Conservation (phyloP, 2,797 vertebrate genomes). For the Lepus oiostolus region DNA sequence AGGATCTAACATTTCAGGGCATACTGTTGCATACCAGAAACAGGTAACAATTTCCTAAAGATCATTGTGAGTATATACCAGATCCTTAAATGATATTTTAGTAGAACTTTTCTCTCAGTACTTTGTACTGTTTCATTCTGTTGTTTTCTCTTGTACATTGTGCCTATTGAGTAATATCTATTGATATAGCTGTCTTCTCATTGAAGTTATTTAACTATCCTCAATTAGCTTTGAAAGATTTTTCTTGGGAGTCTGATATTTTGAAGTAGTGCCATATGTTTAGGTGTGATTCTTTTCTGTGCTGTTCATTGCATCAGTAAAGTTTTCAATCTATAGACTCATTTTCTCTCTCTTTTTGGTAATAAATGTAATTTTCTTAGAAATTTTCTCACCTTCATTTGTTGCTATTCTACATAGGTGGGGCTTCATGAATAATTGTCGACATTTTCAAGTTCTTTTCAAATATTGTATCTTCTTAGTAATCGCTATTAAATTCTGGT, state of each 20-base stretch:
- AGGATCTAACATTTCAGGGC: background rate
- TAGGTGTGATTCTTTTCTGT: background rate
- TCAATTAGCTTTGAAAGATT: background rate
- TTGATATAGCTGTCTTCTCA: background rate
- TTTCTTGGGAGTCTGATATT: background rate
- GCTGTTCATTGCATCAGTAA: background rate
- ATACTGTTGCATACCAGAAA: background rate
- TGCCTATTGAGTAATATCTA: background rate
- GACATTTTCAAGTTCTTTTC: background rate
- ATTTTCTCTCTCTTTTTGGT: background rate
- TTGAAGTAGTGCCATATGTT: background rate
- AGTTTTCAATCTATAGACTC: background rate
- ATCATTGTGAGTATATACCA: background rate
- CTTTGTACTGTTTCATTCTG: background rate
- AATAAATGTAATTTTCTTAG: background rate
- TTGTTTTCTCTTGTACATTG: background rate
- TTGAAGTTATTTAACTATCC: background rate
- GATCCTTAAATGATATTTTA: background rate
- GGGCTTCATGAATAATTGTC: background rate
- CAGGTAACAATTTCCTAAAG: background rate
- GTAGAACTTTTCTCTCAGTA: background rate
- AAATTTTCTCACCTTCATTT: background rate
- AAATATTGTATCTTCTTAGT: background rate
- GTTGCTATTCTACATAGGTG: background rate
- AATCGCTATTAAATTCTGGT: background rate